These are phyloP conservation scores for Ispidina picta DNA, from an alignment of 2,797 vertebrate species.

Conservation along the genomic window DNA sequence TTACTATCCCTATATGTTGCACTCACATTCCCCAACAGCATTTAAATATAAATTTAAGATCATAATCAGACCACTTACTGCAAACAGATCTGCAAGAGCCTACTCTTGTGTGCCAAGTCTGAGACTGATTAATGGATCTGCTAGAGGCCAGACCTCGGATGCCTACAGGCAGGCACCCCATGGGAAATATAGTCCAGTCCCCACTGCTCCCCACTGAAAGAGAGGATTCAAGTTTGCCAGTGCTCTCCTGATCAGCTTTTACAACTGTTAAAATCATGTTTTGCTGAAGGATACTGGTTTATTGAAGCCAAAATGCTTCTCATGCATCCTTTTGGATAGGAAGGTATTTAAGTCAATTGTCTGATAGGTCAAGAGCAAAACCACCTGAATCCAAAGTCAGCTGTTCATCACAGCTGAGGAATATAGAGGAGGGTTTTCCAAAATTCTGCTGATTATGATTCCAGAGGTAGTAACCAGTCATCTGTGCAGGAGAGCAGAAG, in stretches of 20 bases:
- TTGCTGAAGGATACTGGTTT: neutral
- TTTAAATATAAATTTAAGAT: neutral
- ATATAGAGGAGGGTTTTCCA: neutral
- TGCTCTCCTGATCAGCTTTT: neutral
- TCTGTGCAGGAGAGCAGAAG: neutral
- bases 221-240: neutral
- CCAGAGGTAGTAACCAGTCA: neutral
- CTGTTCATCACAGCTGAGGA: neutral
- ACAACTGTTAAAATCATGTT: neutral
- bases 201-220: neutral
- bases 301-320: neutral
- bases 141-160: neutral
- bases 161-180: neutral
- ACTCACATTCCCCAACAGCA: neutral
- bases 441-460: neutral
- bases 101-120: neutral
- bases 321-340: neutral
- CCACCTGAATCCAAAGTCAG: neutral
- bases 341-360: neutral
- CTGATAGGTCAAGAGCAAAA: neutral
- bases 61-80: neutral
- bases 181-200: rapidly evolving
- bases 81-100: neutral
- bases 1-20: neutral
- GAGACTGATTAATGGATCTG: neutral